Evolutionary conservation across 2,113 vertebrate genomes (phyloP).

Genomic region (Myxocyprinus asiaticus): DNA sequence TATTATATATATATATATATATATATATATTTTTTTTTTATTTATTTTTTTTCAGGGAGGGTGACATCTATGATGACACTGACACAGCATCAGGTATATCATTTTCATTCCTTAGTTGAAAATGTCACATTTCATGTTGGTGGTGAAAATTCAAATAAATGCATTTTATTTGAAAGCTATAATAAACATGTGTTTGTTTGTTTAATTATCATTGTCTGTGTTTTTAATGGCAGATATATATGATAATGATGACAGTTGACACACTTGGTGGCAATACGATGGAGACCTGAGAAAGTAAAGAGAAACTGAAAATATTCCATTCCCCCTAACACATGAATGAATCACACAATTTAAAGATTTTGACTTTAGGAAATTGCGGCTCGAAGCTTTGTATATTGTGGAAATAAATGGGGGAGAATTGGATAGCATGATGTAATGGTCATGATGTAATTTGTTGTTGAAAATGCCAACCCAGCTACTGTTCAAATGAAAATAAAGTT

Average conservation of each 20-base stretch:
- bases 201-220: neutral
- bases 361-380: neutral
- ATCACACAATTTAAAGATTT: neutral
- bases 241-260: slow-evolving; percentile 67
- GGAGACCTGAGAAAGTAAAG: neutral
- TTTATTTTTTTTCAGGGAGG: slow-evolving; percentile 70
- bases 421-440: neutral
- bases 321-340: neutral
- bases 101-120: neutral
- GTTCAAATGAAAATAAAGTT: too few species aligned
- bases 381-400: slow-evolving; percentile 29
- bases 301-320: neutral
- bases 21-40: too few species aligned
- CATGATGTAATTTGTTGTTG: neutral
- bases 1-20: too few species aligned
- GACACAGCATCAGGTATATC: slow-evolving; percentile 69
- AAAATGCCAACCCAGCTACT: too few species aligned
- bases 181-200: neutral
- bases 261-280: neutral
- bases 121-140: too few species aligned
- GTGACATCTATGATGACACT: slow-evolving; percentile 82
- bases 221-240: slow-evolving; percentile 68
- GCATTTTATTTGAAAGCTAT: too few species aligned
- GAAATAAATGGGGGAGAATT: slow-evolving; percentile 8
- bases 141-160: too few species aligned